Evolutionary conservation across 2,888 invertebrate genomes (phyloP).

Genomic region (Tigriopus californicus): DNA sequence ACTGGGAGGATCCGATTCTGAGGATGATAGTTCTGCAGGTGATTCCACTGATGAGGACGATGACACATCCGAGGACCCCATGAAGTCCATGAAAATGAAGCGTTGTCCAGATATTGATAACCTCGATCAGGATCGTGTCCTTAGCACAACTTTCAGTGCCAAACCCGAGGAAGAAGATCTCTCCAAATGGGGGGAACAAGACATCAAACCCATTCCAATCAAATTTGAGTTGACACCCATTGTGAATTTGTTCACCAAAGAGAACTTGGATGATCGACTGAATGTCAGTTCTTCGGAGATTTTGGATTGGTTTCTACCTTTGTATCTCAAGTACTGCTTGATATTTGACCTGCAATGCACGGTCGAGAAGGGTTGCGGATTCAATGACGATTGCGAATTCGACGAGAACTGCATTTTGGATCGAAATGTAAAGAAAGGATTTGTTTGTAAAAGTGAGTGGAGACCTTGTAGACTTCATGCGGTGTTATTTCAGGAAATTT

Average conservation of each 20-base stretch:
- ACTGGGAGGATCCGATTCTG: background rate
- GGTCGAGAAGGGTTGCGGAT: background rate
- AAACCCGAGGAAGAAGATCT: background rate
- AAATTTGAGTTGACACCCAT: slow-evolving; percentile 10
- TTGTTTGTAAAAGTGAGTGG: background rate
- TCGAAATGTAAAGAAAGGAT: background rate
- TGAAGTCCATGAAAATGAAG: no score
- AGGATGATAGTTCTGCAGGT: background rate
- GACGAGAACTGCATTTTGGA: slow-evolving; percentile 4
- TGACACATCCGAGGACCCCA: no score
- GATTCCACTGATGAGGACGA: background rate
- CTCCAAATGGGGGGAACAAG: background rate
- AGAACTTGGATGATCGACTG: slow-evolving; percentile 5
- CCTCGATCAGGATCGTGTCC: background rate
- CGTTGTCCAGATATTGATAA: background rate
- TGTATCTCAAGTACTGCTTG: slow-evolving; percentile 11
- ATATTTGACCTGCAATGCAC: background rate
- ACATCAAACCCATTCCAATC: slow-evolving; percentile 1
- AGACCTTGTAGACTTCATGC: background rate
- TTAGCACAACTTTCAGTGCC: background rate
- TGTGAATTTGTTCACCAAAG: slow-evolving; percentile 1
- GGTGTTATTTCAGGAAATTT: background rate
- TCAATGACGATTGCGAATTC: background rate
- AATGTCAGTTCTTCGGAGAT: slow-evolving; percentile 4
- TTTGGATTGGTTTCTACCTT: slow-evolving; percentile 8